Percentiles rank a stretch among this genome's conserved stretches.
phyloP scores from a whole-genome alignment of 2,113 vertebrate genomes.

The Lipophrys pholis region DNA sequence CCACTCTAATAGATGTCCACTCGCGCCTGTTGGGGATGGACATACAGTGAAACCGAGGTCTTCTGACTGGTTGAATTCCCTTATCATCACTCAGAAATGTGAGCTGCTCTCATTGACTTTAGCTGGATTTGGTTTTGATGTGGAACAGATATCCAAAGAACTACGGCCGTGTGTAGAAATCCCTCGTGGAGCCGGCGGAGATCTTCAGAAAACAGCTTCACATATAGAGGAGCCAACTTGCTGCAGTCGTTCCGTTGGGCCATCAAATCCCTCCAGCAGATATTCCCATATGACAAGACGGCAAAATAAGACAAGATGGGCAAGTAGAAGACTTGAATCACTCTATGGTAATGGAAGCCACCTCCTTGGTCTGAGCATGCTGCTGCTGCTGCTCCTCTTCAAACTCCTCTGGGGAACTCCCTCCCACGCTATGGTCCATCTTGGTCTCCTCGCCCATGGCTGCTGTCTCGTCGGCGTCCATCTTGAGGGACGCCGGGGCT shows the following conservation, averaged over 20 bases:
- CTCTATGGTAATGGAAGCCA: constrained; percentile 92
- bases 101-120: not conserved
- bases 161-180: constrained; percentile 45
- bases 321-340: constrained; percentile 76
- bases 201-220: constrained; percentile 39
- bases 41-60: not conserved
- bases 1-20: constrained; percentile 2
- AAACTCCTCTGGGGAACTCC: constrained; percentile 81
- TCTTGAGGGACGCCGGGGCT: constrained; percentile 84
- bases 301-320: constrained; percentile 51
- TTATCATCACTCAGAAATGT: not conserved
- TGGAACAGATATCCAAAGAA: constrained; percentile 32
- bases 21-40: not conserved
- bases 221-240: constrained; percentile 1
- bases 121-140: constrained; percentile 20
- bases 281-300: constrained; percentile 67
- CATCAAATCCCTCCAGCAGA: not conserved
- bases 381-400: constrained; percentile 80
- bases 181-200: constrained; percentile 25
- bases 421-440: constrained; percentile 74
- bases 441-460: constrained; percentile 80
- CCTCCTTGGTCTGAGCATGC: constrained; percentile 86
- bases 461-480: constrained; percentile 71
- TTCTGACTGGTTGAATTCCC: constrained; percentile 4
- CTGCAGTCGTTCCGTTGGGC: constrained; percentile 22